Evolutionary conservation across 92 coral and sea anemone species (phyloP).

Genomic region (Zoanthus solanderi): DNA sequence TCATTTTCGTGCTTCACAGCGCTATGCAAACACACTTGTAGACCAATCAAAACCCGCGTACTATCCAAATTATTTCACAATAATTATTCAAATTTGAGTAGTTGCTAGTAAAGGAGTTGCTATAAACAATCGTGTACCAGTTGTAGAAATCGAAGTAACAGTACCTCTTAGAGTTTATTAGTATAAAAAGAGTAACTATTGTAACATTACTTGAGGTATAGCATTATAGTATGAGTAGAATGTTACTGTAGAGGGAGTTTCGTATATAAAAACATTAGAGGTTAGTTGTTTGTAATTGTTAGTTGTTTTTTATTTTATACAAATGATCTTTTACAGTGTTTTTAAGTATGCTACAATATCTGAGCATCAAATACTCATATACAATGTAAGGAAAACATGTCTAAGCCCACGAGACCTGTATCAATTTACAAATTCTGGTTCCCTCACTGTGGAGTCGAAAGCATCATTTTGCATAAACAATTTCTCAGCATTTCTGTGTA

Average conservation of each 20-base stretch:
- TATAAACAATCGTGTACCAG: no score
- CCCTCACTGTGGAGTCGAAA: background rate
- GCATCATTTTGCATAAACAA: slow-evolving; percentile 75
- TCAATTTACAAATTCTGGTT: slow-evolving; percentile 30
- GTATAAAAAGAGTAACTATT: no score
- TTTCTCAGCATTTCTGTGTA: slow-evolving; percentile 83
- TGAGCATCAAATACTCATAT: background rate
- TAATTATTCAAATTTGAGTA: background rate
- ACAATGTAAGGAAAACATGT: no score
- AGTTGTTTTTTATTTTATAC: background rate
- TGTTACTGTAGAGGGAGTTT: background rate
- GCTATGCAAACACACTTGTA: no score
- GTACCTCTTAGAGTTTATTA: no score
- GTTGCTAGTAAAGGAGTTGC: background rate
- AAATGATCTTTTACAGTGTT: background rate
- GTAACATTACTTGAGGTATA: no score
- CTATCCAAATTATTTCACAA: no score
- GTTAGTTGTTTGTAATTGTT: background rate
- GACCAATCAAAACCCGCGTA: no score
- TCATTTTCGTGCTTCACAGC: no score
- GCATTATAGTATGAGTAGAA: no score
- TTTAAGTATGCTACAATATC: background rate
- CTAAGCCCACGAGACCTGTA: background rate
- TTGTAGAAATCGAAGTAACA: no score
- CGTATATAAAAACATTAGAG: background rate